Conservation (phyloP, 2,888 invertebrate species). For the Gymnocheta viridis region DNA sequence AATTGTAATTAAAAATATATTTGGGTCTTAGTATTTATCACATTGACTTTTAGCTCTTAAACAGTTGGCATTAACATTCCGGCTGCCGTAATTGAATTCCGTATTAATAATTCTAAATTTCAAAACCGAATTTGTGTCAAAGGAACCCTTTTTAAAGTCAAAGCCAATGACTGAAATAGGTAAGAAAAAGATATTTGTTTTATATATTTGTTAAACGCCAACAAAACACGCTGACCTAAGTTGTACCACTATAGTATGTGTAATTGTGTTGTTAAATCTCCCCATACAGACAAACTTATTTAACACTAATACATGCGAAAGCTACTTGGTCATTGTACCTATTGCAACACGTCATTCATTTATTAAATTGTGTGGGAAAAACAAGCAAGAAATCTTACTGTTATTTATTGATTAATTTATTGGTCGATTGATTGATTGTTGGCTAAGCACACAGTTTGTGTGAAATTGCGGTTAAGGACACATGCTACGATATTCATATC, state of each 20-base stretch:
- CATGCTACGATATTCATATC: slow-evolving; percentile 39
- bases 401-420: slow-evolving; percentile 76
- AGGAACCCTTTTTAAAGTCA: background rate
- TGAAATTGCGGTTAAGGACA: slow-evolving; percentile 32
- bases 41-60: too few relatives aligned
- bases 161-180: background rate
- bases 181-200: background rate
- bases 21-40: too few relatives aligned
- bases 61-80: too few relatives aligned
- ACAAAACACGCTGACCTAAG: background rate
- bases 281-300: background rate
- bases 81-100: background rate
- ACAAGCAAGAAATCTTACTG: slow-evolving; percentile 73
- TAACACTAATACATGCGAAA: background rate
- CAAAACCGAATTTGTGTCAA: slow-evolving; percentile 11
- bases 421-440: slow-evolving; percentile 49
- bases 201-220: background rate
- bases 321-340: background rate
- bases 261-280: background rate
- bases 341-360: slow-evolving; percentile 6
- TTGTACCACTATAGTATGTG: background rate
- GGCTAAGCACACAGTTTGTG: slow-evolving; percentile 15
- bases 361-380: slow-evolving; percentile 77
- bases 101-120: background rate
- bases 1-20: too few relatives aligned